Percentiles rank a stretch among this genome's conserved stretches.
Conservation (phyloP, 2,113 vertebrate species). For the Condylura cristata region DNA sequence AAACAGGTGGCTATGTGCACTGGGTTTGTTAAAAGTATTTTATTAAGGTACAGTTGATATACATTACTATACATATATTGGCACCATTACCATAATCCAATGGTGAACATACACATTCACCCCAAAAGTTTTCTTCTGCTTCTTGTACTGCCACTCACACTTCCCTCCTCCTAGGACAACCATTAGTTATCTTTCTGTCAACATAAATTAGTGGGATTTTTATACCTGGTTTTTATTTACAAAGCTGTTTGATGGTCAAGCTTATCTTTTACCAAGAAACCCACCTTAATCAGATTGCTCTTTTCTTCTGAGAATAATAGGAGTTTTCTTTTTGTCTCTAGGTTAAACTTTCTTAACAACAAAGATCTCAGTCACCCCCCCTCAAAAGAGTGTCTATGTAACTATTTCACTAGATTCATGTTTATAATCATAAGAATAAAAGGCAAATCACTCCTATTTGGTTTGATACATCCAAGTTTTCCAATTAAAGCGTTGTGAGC, state of each 20-base stretch:
- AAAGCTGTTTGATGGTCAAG: neutral
- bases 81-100: neutral
- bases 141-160: neutral
- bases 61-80: neutral
- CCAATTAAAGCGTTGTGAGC: neutral
- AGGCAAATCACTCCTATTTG: slow-evolving; percentile 18
- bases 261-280: slow-evolving; percentile 24
- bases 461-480: neutral
- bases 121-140: neutral
- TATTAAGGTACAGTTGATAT: slow-evolving; percentile 1
- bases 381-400: neutral
- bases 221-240: slow-evolving; percentile 42
- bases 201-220: neutral
- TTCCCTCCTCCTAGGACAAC: neutral
- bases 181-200: slow-evolving; percentile 27
- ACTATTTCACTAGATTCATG: slow-evolving; percentile 8
- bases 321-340: slow-evolving; percentile 25
- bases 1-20: neutral
- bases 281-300: neutral
- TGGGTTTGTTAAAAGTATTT: neutral
- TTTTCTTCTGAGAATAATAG: slow-evolving; percentile 19
- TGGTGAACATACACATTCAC: neutral
- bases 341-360: slow-evolving; percentile 20
- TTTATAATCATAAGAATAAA: neutral
- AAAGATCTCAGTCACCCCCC: neutral